Evolutionary conservation across 2,113 vertebrate species (phyloP).

Genomic region (Steatornis caripensis): DNA sequence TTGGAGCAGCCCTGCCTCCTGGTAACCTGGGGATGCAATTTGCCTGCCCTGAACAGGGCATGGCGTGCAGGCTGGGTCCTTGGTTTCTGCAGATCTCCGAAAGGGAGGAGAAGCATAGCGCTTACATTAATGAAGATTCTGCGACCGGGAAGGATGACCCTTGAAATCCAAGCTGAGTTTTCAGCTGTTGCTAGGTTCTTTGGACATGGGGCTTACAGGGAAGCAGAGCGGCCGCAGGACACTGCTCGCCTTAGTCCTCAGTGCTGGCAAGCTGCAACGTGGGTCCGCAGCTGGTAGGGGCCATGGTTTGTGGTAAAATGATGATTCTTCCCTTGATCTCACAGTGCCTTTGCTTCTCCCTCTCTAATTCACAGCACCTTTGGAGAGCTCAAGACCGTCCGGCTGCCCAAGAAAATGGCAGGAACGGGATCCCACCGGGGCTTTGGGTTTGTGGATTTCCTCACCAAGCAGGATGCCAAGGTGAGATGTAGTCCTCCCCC

Average conservation of each 20-base stretch:
- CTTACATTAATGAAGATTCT: not conserved
- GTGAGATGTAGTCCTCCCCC: constrained; percentile 61
- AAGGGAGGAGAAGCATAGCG: not conserved
- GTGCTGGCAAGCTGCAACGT: rapidly evolving
- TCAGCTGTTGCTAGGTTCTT: not conserved
- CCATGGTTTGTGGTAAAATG: not conserved
- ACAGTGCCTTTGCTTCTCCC: not conserved
- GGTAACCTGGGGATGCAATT: not conserved
- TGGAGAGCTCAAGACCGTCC: constrained; percentile 92
- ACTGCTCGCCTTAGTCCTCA: rapidly evolving
- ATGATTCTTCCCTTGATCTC: not conserved
- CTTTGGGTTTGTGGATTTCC: constrained; percentile 94
- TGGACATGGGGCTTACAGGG: not conserved
- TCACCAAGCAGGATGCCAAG: constrained; percentile 97
- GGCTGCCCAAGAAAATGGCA: constrained; percentile 89
- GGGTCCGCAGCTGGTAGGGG: not conserved
- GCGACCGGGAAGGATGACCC: not conserved
- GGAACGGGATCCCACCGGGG: constrained; percentile 87
- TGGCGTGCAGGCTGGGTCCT: not conserved
- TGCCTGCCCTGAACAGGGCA: not conserved
- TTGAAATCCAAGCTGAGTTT: not conserved
- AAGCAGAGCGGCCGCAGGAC: not conserved
- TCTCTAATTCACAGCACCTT: constrained; percentile 80
- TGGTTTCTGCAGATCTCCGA: not conserved
- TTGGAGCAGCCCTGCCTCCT: not conserved